These are phyloP conservation scores for Patella ulyssiponensis DNA, from an alignment of 2,888 invertebrate species.

Conservation along the genomic window DNA sequence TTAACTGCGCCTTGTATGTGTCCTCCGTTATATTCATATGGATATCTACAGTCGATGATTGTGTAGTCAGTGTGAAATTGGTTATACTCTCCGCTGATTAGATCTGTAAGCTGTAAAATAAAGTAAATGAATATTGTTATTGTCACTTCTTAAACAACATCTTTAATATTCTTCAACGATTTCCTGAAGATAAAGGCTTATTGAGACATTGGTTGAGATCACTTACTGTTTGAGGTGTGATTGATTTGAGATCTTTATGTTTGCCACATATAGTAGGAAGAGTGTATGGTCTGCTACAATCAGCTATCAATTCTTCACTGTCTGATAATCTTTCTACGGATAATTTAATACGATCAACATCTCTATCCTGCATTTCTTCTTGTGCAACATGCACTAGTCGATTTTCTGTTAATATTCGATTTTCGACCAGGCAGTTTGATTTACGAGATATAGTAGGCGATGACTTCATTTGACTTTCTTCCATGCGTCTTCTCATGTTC, in stretches of 20 bases:
- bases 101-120: conserved; percentile 52
- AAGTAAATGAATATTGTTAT: too few relatives aligned
- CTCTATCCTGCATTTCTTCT: not conserved
- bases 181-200: too few relatives aligned
- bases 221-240: conserved; percentile 9
- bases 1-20: conserved; percentile 77
- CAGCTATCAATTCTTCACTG: conserved; percentile 2
- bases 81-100: conserved; percentile 81
- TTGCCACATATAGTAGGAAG: conserved; percentile 16
- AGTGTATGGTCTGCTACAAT: conserved; percentile 13
- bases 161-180: too few relatives aligned
- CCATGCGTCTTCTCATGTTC: too few relatives aligned
- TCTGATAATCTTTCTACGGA: conserved; percentile 6
- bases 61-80: conserved; percentile 79
- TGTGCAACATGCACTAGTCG: not conserved
- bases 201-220: not conserved
- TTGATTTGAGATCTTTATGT: conserved; percentile 24
- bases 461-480: too few relatives aligned
- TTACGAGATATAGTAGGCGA: too few relatives aligned
- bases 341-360: not conserved
- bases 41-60: conserved; percentile 80
- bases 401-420: not conserved
- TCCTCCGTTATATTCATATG: conserved; percentile 81
- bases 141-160: too few relatives aligned
- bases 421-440: too few relatives aligned